phyloP scores from a whole-genome alignment of 2,113 vertebrate genomes.

The Chinchilla lanigera region DNA sequence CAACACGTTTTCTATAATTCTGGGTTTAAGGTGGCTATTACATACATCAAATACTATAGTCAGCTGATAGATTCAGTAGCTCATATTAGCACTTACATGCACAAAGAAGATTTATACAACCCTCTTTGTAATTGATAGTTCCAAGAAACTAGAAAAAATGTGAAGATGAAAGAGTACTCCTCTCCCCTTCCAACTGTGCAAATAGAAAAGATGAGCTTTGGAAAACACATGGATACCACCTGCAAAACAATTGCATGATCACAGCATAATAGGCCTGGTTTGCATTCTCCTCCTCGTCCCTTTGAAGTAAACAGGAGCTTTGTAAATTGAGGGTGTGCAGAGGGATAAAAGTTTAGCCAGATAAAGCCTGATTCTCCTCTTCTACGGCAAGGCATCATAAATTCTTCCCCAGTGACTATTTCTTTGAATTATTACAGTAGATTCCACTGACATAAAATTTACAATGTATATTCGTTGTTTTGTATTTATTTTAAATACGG shows the following conservation, averaged over 20 bases:
- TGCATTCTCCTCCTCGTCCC: slow-evolving; percentile 36
- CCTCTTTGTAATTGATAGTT: slow-evolving; percentile 46
- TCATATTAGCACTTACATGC: slow-evolving; percentile 43
- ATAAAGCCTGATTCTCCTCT: slow-evolving; percentile 40
- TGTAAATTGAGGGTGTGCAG: slow-evolving; percentile 58
- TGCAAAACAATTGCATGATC: slow-evolving; percentile 52
- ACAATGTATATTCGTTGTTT: background rate
- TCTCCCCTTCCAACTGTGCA: slow-evolving; percentile 49
- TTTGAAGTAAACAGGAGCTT: slow-evolving; percentile 69
- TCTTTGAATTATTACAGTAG: slow-evolving; percentile 20
- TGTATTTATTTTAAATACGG: background rate
- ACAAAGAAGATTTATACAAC: slow-evolving; percentile 30
- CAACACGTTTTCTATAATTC: background rate
- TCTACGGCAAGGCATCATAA: background rate
- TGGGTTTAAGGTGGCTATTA: background rate
- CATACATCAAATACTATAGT: background rate
- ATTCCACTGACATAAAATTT: background rate
- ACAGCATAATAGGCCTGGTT: slow-evolving; percentile 50
- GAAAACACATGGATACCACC: slow-evolving; percentile 65
- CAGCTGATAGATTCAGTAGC: slow-evolving; percentile 10
- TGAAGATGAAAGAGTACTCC: slow-evolving; percentile 60
- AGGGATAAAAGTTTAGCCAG: slow-evolving; percentile 45
- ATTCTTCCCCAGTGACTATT: background rate
- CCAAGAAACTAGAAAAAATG: slow-evolving; percentile 59
- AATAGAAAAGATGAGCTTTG: slow-evolving; percentile 58